Base-by-base conservation (phyloP, 1,140 invertebrate genomes). In the Varroa destructor region DNA sequence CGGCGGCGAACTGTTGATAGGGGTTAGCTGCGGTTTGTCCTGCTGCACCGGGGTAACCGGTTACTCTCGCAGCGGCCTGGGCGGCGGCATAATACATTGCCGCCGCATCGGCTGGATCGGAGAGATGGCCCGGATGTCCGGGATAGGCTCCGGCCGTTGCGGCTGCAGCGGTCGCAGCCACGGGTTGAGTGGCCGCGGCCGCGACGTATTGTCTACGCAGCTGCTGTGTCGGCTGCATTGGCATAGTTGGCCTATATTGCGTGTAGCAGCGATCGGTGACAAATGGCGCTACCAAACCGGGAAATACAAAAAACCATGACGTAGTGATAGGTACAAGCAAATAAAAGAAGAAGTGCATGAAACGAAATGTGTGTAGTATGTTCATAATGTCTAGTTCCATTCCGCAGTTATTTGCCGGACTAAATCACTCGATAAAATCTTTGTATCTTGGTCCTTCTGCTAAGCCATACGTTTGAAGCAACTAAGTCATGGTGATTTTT, bases 41-140 rank as follows among this genome's bases (percentile, higher is more conserved):
- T 43, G 61, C 61, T 40, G 61, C 61, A 37, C 40, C 61, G 46
- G 61, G 40, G 40, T 40, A 40, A 43, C 40, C 40, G 37, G 40
- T 14, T 37, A 46, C 61, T 12, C 40, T 14, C 61, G 61, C 61
- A 67, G 61, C 61, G 40, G 61, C 61, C 46, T 67, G 61, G 37
- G 61, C 61, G 40, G 61, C 61, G 61, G 61, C 61, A 46, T 67
- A 67, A 37, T 67, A 67, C 61, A 67, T 67, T 40, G 61, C 61
- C 40, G 61, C 61, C 40, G 61, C 61, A 37, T 67, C 40, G 12
- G 61, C 46, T 5, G 46, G 46, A 51, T 51, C 8, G 46, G 46
- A 3, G 46, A 51, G 46, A 51, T 51, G 46, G 46, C 46, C 46
- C 46, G 61, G 46, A 67, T 67, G 10, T 46, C 61, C 46, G 12